Evolutionary conservation across 2,888 invertebrate genomes (phyloP).

Genomic region (Caenorhabditis wallacei): DNA sequence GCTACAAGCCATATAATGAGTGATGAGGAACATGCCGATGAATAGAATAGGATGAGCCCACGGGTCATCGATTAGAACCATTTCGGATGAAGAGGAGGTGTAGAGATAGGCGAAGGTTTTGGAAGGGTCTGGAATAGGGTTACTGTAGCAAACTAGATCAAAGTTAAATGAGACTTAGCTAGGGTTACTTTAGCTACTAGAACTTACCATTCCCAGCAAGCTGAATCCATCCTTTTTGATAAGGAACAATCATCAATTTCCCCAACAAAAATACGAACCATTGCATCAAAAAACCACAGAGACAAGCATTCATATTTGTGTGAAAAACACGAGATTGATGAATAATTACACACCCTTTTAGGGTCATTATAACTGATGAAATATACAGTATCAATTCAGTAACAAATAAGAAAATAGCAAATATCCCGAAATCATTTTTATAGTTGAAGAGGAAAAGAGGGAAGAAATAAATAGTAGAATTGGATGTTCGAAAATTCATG

Average conservation of each 20-base stretch:
- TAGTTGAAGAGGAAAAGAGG: not conserved
- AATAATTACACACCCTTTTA: not conserved
- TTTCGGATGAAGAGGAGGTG: not conserved
- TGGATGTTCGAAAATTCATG: slow-evolving; percentile 3
- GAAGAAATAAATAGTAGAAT: not conserved
- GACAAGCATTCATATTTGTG: slow-evolving; percentile 16
- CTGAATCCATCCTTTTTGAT: slow-evolving; percentile 37
- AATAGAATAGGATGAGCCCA: not conserved
- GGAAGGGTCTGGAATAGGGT: slow-evolving; percentile 4
- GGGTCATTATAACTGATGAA: not conserved
- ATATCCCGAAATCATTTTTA: not conserved
- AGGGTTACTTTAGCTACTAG: not conserved
- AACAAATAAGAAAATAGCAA: not conserved
- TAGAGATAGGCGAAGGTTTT: slow-evolving; percentile 6
- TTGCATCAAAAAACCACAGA: slow-evolving; percentile 9
- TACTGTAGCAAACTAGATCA: too few relatives aligned
- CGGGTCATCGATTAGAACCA: not conserved
- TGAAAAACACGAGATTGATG: slow-evolving; percentile 4
- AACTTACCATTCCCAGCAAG: slow-evolving; percentile 26
- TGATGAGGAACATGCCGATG: not conserved
- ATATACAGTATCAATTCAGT: not conserved
- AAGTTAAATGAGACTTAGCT: not conserved
- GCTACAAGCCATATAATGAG: slow-evolving; percentile 2
- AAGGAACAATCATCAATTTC: slow-evolving; percentile 19
- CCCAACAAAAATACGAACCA: slow-evolving; percentile 29